Conservation (phyloP, 2,113 vertebrate species). For the Heterocephalus glaber region DNA sequence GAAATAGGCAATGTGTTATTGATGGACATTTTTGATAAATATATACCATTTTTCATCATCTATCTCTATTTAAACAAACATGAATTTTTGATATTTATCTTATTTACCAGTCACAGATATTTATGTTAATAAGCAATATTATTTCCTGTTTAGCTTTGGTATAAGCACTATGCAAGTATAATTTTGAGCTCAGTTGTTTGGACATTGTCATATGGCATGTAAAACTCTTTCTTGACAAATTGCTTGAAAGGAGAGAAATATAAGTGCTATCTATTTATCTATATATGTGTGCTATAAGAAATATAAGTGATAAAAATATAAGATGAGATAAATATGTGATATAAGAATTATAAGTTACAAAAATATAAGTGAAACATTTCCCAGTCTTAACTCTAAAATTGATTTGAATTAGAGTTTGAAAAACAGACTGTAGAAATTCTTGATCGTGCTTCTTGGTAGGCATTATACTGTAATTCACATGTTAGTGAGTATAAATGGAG, state of each 20-base stretch:
- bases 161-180: not conserved
- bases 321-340: too few relatives aligned
- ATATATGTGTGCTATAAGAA: too few relatives aligned
- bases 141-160: conserved; percentile 54
- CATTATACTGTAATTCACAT: conserved; percentile 61
- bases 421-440: not conserved
- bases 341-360: too few relatives aligned
- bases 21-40: conserved; percentile 20
- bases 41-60: conserved; percentile 36
- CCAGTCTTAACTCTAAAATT: conserved; percentile 6
- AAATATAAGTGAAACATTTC: not conserved
- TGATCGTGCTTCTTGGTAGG: not conserved
- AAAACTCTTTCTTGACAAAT: conserved; percentile 29
- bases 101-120: conserved; percentile 56
- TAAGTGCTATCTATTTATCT: too few relatives aligned
- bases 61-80: conserved; percentile 48
- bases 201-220: not conserved
- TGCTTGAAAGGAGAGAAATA: conserved; percentile 15
- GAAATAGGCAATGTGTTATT: conserved; percentile 25
- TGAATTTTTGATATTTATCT: conserved; percentile 54
- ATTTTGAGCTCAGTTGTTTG: conserved; percentile 69
- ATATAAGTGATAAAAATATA: too few relatives aligned
- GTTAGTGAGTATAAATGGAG: conserved; percentile 11
- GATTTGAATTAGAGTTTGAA: conserved; percentile 55
- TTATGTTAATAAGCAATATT: conserved; percentile 48